phyloP scores from a whole-genome alignment of 2,797 vertebrate species.

The Octomys mimax region DNA sequence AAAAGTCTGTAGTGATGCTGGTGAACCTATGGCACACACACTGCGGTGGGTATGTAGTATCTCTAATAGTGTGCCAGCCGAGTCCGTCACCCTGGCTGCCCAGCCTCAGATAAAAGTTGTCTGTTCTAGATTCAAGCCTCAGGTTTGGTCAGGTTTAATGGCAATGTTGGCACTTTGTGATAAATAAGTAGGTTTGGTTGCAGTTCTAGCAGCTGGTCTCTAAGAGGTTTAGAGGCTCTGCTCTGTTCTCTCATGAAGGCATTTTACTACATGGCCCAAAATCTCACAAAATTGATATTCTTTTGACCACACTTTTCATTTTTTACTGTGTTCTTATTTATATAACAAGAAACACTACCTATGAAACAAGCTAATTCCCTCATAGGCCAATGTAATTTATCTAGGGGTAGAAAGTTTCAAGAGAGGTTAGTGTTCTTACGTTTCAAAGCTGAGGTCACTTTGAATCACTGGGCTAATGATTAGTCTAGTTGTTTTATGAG shows the following conservation, averaged over 20 bases:
- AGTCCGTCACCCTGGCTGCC: not conserved
- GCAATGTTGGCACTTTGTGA: not conserved
- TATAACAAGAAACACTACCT: not conserved
- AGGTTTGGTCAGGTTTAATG: not conserved
- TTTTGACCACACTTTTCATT: not conserved
- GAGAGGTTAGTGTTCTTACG: not conserved
- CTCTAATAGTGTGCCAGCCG: not conserved
- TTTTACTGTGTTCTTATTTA: not conserved
- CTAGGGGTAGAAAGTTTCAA: not conserved
- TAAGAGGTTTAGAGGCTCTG: not conserved
- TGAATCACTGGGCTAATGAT: not conserved
- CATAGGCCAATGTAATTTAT: not conserved
- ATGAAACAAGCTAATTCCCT: not conserved
- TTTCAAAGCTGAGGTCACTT: not conserved
- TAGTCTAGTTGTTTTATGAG: not conserved
- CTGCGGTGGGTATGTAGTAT: not conserved
- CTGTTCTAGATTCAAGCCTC: not conserved
- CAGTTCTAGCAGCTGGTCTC: not conserved
- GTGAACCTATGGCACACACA: not conserved
- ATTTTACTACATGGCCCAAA: not conserved
- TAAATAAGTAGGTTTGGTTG: not conserved
- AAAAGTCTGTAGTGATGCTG: not conserved
- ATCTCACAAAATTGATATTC: not conserved
- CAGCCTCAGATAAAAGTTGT: not conserved
- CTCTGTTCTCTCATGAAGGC: not conserved